phyloP scores from a whole-genome alignment of 2,888 invertebrate species.

The Enoplolaimus lenunculus region DNA sequence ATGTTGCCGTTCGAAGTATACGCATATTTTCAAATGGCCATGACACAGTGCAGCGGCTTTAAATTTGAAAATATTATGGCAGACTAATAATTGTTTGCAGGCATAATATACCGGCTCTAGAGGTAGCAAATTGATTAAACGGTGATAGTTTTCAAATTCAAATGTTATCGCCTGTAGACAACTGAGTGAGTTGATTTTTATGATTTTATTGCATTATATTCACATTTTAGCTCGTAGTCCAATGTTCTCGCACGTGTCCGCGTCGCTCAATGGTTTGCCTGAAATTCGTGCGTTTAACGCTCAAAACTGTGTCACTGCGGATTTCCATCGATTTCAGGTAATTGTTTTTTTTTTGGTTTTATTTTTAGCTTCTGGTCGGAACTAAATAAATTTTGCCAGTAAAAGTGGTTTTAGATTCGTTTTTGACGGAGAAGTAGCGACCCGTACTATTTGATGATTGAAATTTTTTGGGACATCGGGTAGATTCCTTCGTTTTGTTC shows the following conservation, averaged over 20 bases:
- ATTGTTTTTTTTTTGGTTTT: background rate
- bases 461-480: background rate
- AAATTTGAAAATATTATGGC: too few relatives aligned
- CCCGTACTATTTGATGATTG: too few relatives aligned
- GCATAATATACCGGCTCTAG: too few relatives aligned
- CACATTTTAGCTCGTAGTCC: slow-evolving; percentile 63
- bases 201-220: background rate
- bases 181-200: background rate
- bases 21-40: too few relatives aligned
- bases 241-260: slow-evolving; percentile 80
- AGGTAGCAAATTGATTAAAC: too few relatives aligned
- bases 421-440: too few relatives aligned
- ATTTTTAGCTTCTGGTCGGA: background rate
- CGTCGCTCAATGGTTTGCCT: slow-evolving; percentile 71
- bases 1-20: background rate
- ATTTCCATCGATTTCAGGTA: slow-evolving; percentile 43
- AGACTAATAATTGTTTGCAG: too few relatives aligned
- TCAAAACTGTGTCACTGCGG: slow-evolving; percentile 56
- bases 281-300: slow-evolving; percentile 78
- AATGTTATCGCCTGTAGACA: background rate
- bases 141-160: too few relatives aligned
- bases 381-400: too few relatives aligned
- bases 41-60: too few relatives aligned
- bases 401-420: too few relatives aligned
- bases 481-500: too few relatives aligned